A percentile compares a stretch with the other conserved stretches of the same genome.
phyloP scores from a whole-genome alignment of 2,797 vertebrate species.

The Fistularia commersonii region DNA sequence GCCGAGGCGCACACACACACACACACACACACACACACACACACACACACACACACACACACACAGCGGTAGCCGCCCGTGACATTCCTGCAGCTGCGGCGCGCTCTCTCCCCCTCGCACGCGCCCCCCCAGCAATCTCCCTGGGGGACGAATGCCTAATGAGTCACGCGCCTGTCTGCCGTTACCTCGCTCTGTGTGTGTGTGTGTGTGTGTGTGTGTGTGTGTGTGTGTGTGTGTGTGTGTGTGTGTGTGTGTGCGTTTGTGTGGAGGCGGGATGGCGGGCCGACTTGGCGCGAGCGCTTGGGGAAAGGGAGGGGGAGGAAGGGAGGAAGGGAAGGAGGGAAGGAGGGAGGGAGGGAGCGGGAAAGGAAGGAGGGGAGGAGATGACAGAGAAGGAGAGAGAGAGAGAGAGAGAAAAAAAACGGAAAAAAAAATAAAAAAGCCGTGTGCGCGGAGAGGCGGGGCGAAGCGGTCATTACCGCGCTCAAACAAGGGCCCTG shows the following conservation, averaged over 20 bases:
- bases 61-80: constrained; percentile 70
- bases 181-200: constrained; percentile 72
- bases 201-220: constrained; percentile 57
- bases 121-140: constrained; percentile 76
- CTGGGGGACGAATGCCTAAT: constrained; percentile 83
- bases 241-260: constrained; percentile 29
- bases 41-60: constrained; percentile 19
- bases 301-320: constrained; percentile 49
- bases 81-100: constrained; percentile 82
- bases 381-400: constrained; percentile 1
- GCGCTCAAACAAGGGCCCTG: constrained; percentile 52
- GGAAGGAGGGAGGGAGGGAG: constrained; percentile 18
- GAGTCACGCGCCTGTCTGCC: constrained; percentile 85
- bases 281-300: constrained; percentile 76
- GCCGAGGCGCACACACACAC: constrained; percentile 16
- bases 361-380: constrained; percentile 11
- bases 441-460: not conserved
- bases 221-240: constrained; percentile 42
- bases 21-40: constrained; percentile 23
- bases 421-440: not conserved
- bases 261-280: constrained; percentile 68
- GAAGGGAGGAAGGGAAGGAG: constrained; percentile 33
- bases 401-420: not conserved
- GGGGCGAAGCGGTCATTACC: constrained; percentile 58
- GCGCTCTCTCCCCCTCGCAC: constrained; percentile 71